Conservation (phyloP, 2,888 invertebrate genomes). For the Nysson spinosus region DNA sequence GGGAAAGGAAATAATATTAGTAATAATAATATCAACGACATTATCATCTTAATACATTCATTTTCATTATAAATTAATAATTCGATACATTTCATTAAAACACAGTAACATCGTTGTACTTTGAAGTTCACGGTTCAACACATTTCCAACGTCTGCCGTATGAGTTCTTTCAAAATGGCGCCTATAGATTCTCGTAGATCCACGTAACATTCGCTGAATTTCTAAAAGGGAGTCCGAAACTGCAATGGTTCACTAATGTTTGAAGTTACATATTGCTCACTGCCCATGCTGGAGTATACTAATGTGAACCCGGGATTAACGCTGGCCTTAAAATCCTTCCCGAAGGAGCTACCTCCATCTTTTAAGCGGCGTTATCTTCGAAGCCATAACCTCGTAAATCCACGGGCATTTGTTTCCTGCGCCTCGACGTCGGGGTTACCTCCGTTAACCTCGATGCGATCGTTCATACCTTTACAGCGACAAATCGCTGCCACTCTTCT, state of each 20-base stretch:
- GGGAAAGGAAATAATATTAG: no score
- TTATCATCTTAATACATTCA: no score
- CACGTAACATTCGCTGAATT: constrained; percentile 40
- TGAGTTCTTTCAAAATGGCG: no score
- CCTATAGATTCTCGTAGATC: no score
- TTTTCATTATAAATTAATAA: no score
- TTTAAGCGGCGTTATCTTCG: constrained; percentile 50
- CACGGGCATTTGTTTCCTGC: constrained; percentile 65
- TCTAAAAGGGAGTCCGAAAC: constrained; percentile 33
- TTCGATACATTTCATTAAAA: no score
- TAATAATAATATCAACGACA: no score
- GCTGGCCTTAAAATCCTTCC: constrained; percentile 44
- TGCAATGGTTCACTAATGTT: constrained; percentile 22
- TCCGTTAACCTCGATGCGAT: constrained; percentile 67
- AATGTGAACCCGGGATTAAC: constrained; percentile 69
- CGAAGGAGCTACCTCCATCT: constrained; percentile 4
- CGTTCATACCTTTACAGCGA: constrained; percentile 65
- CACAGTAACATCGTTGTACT: no score
- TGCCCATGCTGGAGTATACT: constrained; percentile 65
- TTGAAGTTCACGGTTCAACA: no score
- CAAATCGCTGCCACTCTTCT: constrained; percentile 52
- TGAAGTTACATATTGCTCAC: constrained; percentile 59
- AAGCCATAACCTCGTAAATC: constrained; percentile 57
- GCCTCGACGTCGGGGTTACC: constrained; percentile 64
- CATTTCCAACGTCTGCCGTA: no score